phyloP scores from a whole-genome alignment of 1,140 invertebrate genomes.

The Lepidurus packardi region DNA sequence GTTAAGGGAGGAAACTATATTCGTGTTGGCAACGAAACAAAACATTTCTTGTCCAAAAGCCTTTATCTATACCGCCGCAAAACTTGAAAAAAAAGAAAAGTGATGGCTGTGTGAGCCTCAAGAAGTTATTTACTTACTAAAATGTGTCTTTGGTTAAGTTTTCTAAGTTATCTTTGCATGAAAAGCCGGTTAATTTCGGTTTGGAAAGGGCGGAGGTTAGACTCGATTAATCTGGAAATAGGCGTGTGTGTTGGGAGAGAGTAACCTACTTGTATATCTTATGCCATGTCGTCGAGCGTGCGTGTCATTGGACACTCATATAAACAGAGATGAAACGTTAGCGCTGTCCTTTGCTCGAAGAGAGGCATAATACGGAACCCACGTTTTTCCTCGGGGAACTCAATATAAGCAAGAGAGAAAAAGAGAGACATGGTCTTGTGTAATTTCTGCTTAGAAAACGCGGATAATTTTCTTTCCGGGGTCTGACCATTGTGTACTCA shows the following conservation, averaged over 20 bases:
- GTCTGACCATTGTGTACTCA: no score
- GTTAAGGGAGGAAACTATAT: not conserved
- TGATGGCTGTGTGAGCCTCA: not conserved
- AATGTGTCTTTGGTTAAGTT: no score
- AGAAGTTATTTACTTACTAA: no score
- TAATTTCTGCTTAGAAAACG: no score
- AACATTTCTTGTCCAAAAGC: not conserved
- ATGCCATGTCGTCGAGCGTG: not conserved
- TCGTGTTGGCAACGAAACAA: not conserved
- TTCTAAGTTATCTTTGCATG: no score
- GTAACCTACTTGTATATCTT: not conserved
- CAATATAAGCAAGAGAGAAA: no score
- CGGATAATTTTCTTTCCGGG: no score
- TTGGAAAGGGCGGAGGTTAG: not conserved
- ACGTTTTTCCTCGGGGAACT: no score
- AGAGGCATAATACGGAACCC: no score
- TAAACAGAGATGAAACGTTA: not conserved
- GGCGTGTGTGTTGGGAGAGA: not conserved
- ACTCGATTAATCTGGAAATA: not conserved
- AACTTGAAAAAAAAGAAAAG: not conserved
- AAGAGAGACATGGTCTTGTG: no score
- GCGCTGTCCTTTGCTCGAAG: not conserved
- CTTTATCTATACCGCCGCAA: not conserved
- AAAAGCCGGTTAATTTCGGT: no score
- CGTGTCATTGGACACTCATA: conserved; percentile 2